Evolutionary conservation across 2,888 invertebrate species (phyloP), one percentile per base, ranked within the genome.

Genomic region (Andrena praecox): DNA sequence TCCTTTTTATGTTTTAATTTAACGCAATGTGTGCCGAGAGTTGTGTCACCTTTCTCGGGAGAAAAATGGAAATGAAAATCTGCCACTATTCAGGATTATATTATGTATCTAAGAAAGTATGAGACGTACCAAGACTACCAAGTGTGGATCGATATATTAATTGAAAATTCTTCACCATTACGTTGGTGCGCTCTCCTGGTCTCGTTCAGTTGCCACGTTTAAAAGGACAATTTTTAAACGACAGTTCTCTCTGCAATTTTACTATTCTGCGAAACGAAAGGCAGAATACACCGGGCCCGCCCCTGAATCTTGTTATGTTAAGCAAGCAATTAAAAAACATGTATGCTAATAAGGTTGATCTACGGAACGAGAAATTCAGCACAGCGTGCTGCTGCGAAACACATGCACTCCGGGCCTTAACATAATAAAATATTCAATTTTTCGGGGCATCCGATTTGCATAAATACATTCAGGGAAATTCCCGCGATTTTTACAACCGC

Each of bases 301-400:
- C 24, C 24, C 10, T 31, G 7, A 56, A 59, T 66, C 16, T 27
- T 24, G 1, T 16, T 31, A 42, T n/a, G 52, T 31, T 20, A 8
- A 56, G 24, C 54, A 48, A 71, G 63, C 54, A 76, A 76, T 76
- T 76, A 63, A 71, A 42, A 60, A 70, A 76, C 71, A 76, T 70
- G 70, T 70, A 75, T 75, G 70, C 69, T 75, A 52, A 76, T 63
- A 29, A 76, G 52, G 5, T 29, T 56, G 33, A 29, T 52, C 33
- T 69, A 68, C 48, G 33, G 24, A 59, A 42, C 59, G 20, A 16
- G 24, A 50, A 74, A 48, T 59, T 69, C 48, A 31, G 52, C 56
- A 6, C 56, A 59, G 24, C 35, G 12, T 27, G 24, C 6, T 27
- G 35, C 20, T 20, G 4, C 7, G 10, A 50, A 10, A 33, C n/a